Conservation (phyloP, 1,140 invertebrate genomes). For the Conopomorpha cramerella region DNA sequence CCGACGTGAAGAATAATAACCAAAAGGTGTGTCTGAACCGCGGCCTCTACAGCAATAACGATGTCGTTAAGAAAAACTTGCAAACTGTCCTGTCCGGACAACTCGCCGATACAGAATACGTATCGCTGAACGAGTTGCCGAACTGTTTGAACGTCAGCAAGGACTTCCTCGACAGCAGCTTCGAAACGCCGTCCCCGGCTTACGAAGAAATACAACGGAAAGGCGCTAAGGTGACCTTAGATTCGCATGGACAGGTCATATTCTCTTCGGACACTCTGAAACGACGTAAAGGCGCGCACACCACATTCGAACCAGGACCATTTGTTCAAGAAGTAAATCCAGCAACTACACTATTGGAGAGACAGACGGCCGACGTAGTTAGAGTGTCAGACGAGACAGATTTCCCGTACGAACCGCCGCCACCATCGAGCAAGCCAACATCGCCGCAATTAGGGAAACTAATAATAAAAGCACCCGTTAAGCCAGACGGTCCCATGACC, state of each 20-base stretch:
- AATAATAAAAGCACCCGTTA: constrained; percentile 64
- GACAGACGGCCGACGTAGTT: constrained; percentile 46
- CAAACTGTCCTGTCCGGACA: constrained; percentile 61
- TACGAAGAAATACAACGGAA: constrained; percentile 54
- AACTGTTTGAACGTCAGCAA: constrained; percentile 59
- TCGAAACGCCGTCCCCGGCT: constrained; percentile 21
- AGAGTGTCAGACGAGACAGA: constrained; percentile 49
- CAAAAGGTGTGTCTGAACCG: constrained; percentile 60
- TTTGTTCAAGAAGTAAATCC: constrained; percentile 69
- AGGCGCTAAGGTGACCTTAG: constrained; percentile 81
- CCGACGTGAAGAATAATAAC: constrained; percentile 78
- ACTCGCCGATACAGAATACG: constrained; percentile 72
- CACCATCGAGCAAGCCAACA: constrained; percentile 40
- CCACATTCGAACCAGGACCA: constrained; percentile 83
- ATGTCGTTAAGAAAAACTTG: constrained; percentile 62
- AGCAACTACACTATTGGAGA: constrained; percentile 36
- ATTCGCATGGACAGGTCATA: constrained; percentile 87
- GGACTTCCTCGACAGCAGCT: constrained; percentile 42
- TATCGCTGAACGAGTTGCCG: constrained; percentile 79
- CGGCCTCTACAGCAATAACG: constrained; percentile 61
- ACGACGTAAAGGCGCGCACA: constrained; percentile 78
- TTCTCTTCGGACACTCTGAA: constrained; percentile 87
- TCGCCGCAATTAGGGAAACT: constrained; percentile 66
- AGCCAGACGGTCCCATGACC: constrained; percentile 59
- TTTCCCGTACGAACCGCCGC: constrained; percentile 34